Percentiles rank a stretch among this genome's conserved stretches.
phyloP scores from a whole-genome alignment of 2,113 vertebrate genomes.

The Leucopsar rothschildi region DNA sequence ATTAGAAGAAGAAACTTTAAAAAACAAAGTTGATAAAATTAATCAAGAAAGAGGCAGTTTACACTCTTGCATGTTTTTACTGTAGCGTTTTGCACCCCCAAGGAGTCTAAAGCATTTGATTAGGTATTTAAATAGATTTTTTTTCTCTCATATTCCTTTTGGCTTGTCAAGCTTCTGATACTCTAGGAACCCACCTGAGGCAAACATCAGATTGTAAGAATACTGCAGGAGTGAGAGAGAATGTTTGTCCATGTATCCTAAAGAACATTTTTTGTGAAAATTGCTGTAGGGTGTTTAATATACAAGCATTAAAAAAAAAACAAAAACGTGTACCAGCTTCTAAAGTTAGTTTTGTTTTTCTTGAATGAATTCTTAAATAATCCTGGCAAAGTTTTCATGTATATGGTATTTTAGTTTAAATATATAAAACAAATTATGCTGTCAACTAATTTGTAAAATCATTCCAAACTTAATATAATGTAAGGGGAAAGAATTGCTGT shows the following conservation, averaged over 20 bases:
- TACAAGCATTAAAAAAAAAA: neutral
- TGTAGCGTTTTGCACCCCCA: neutral
- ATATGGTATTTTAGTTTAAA: neutral
- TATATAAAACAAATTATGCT: neutral
- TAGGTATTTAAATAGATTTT: neutral
- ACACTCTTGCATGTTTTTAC: neutral
- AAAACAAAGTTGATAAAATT: neutral
- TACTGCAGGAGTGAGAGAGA: neutral
- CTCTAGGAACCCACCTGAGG: neutral
- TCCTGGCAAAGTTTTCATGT: neutral
- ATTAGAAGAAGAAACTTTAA: neutral
- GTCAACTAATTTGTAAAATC: neutral
- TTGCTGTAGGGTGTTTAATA: neutral
- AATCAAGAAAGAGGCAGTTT: neutral
- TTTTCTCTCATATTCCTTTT: neutral
- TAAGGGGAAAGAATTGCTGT: neutral
- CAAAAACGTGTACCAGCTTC: accelerated
- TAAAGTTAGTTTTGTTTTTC: neutral
- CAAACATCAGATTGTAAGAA: neutral
- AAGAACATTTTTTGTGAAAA: neutral
- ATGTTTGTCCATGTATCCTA: neutral
- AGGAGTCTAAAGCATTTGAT: neutral
- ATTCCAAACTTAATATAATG: neutral
- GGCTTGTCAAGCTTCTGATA: neutral
- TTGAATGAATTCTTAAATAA: neutral